phyloP scores from a whole-genome alignment of 2,888 invertebrate species.

The Villa cingulata region DNA sequence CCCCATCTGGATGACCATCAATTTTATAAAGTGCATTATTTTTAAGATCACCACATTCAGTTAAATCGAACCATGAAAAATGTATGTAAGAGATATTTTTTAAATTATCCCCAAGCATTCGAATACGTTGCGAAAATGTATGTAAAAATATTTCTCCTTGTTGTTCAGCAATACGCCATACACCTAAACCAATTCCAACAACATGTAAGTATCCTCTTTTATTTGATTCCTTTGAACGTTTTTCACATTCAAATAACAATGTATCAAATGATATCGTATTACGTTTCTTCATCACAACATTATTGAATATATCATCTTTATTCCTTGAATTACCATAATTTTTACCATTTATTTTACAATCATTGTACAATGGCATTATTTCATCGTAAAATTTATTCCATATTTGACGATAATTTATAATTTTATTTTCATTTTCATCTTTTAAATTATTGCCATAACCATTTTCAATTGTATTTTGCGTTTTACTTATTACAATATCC shows the following conservation, averaged over 20 bases:
- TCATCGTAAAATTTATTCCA: conserved; percentile 22
- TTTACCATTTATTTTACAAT: conserved; percentile 4
- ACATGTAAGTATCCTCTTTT: conserved; percentile 49
- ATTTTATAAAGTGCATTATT: conserved; percentile 32
- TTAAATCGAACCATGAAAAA: conserved; percentile 47
- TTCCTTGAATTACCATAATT: conserved; percentile 17
- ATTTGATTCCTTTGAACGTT: conserved; percentile 38
- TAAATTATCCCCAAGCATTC: conserved; percentile 37
- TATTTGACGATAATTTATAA: conserved; percentile 8
- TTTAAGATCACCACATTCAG: conserved; percentile 37
- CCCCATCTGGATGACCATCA: conserved; percentile 28
- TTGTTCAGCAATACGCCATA: conserved; percentile 48
- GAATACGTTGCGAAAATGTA: conserved; percentile 47
- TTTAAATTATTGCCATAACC: conserved; percentile 32
- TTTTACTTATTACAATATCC: conserved; percentile 38
- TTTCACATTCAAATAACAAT: conserved; percentile 46
- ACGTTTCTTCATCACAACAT: conserved; percentile 33
- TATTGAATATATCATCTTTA: conserved; percentile 27
- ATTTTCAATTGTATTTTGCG: conserved; percentile 38
- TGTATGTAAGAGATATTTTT: conserved; percentile 47
- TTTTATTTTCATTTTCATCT: conserved; percentile 5
- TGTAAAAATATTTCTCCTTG: conserved; percentile 50
- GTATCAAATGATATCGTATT: conserved; percentile 46
- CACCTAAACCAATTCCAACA: conserved; percentile 52
- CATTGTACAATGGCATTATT: conserved; percentile 8